Percentiles rank a stretch among this genome's conserved stretches.
Evolutionary conservation across 1,140 invertebrate genomes (phyloP).

Genomic region (fruit fly (Drosophila melanogaster)): DNA sequence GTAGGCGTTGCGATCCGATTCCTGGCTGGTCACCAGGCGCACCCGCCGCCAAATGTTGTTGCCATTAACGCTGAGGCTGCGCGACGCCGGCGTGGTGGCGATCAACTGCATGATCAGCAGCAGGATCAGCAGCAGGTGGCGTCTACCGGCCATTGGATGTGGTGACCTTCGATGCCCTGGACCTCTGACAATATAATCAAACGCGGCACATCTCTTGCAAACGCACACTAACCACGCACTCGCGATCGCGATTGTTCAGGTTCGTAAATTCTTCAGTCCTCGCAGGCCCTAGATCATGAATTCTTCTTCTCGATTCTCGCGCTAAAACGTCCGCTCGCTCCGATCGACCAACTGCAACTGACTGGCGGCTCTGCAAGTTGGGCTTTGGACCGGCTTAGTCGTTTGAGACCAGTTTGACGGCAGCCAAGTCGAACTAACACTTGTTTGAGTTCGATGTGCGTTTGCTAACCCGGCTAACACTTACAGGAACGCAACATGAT

Average conservation of each 20-base stretch:
- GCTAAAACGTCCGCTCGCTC: conserved; percentile 66
- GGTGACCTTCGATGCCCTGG: conserved; percentile 20
- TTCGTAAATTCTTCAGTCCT: conserved; percentile 15
- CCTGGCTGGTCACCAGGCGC: conserved; percentile 68
- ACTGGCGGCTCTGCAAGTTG: conserved; percentile 63
- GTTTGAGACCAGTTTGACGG: conserved; percentile 64
- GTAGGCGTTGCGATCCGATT: conserved; percentile 64
- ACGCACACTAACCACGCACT: conserved; percentile 30
- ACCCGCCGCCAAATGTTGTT: conserved; percentile 74
- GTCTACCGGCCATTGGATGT: conserved; percentile 68
- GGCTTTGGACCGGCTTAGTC: conserved; percentile 62
- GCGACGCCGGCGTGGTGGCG: conserved; percentile 60
- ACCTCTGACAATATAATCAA: conserved; percentile 34
- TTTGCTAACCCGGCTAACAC: conserved; percentile 23
- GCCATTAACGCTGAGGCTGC: conserved; percentile 59
- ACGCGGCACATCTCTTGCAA: conserved; percentile 55
- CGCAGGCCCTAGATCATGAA: conserved; percentile 1
- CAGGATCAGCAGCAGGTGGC: conserved; percentile 61
- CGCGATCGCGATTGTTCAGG: conserved; percentile 17
- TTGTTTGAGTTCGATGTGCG: conserved; percentile 41
- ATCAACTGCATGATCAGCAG: conserved; percentile 64
- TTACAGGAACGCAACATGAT: conserved; percentile 1
- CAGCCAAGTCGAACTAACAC: conserved; percentile 44
- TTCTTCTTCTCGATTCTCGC: conserved; percentile 40
- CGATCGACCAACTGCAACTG: conserved; percentile 69